Evolutionary conservation across 2,888 invertebrate species (phyloP), one percentile per base, ranked within the genome.

Genomic region (Cyaniris semiargus): DNA sequence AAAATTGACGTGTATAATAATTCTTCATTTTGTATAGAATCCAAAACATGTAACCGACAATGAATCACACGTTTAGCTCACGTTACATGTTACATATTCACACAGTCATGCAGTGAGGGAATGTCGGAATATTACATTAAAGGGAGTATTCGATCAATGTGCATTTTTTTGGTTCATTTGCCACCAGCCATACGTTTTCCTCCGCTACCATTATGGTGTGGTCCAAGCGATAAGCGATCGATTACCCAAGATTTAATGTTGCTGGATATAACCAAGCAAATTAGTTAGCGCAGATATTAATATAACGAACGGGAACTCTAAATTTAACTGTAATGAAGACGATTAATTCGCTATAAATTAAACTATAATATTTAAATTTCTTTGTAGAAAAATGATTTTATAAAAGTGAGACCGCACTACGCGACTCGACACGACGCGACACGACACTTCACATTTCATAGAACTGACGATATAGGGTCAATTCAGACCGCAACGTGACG

Each of bases 151-250:
- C 90, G 87, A 90, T 90, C 88, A 87, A 85, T 86, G 87, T 83
- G 85, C 79, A 82, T 83, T 90, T 87, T 90, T 90, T 89, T 89
- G 90, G 88, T 90, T 91, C 91, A 89, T 90, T 90, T 90, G 86
- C 87, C 84, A 84, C 84, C 85, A 82, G 84, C 87, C 88, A 86
- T 88, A 87, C 86, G 89, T 84, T 81, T 79, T 85, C 81, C 84
- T 80, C 81, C 75, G 80, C 81, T 79, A 75, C 79, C 79, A 79
- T 80, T 78, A 70, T 58, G 71, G 76, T 72, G 56, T 77, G 79
- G 79, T 77, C 13, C 71, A 81, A 81, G 74, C 21, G 23, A 80
- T 18, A 78, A 78, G 77, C 71, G 71, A n/a, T 23, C 8, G 34
- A 77, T 27, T 76, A 3, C 56, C 7, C 21, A 23, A 13, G 23